Evolutionary conservation across 2,888 invertebrate species (phyloP).

Genomic region (Acleris literana): DNA sequence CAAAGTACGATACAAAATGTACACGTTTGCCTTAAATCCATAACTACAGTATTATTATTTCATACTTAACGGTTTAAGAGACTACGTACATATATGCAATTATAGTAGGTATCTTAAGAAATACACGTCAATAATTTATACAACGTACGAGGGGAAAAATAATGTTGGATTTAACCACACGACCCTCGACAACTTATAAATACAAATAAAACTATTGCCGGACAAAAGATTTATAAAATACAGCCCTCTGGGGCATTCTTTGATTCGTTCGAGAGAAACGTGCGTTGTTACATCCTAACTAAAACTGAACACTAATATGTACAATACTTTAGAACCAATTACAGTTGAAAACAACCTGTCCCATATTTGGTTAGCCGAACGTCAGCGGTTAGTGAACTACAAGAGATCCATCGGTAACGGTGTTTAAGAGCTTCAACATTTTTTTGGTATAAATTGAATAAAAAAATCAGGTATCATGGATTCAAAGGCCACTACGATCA

Average conservation of each 20-base stretch:
- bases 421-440: constrained; percentile 76
- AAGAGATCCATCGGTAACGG: constrained; percentile 83
- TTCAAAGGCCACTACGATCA: constrained; percentile 57
- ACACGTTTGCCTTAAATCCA: constrained; percentile 84
- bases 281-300: constrained; percentile 53
- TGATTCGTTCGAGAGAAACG: constrained; percentile 56
- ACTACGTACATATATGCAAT: constrained; percentile 83
- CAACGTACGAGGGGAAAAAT: constrained; percentile 70
- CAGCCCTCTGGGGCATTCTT: constrained; percentile 59
- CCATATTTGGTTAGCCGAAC: constrained; percentile 74
- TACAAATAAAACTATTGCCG: constrained; percentile 60
- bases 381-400: constrained; percentile 65
- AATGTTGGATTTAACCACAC: constrained; percentile 51
- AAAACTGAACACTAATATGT: constrained; percentile 62
- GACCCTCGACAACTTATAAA: constrained; percentile 53
- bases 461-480: constrained; percentile 75
- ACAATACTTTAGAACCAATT: constrained; percentile 72
- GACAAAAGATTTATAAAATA: constrained; percentile 69
- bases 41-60: constrained; percentile 78
- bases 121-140: constrained; percentile 80
- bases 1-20: constrained; percentile 91
- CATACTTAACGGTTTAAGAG: constrained; percentile 84
- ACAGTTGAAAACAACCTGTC: constrained; percentile 64
- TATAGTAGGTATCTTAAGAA: constrained; percentile 70
- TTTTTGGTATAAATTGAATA: constrained; percentile 81